Base-by-base conservation (phyloP, 2,888 invertebrate species). In the Ormyrus rosae region DNA sequence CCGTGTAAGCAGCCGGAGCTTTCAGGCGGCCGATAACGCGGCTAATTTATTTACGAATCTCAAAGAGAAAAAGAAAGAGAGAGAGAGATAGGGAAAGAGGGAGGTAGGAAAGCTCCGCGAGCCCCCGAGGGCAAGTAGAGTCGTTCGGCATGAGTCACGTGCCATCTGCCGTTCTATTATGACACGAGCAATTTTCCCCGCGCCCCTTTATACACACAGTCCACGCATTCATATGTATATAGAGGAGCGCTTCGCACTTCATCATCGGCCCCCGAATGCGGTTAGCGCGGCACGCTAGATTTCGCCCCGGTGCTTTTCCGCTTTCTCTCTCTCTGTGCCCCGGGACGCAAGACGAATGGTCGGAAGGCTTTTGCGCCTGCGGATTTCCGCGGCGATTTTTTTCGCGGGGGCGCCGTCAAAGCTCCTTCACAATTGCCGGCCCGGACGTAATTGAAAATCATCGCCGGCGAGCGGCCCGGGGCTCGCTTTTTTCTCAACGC, bases 21-120 rank as follows among this genome's bases (percentile, higher is more conserved):
- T 48, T 19, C 5, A 13, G 55, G 34, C 53, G 34, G 6, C 87
- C 85, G 88, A 89, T 90, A 88, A 86, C 85, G 34, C 34, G 84
- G 83, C 87, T 90, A 90, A 90, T 90, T 90, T 90, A 90, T 90
- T 90, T 89, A 90, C 85, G 87, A 88, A 88, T 85, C 85, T 4
- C 3, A 34, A 34, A 34, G 34, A 34, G 34, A 34, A 4, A 34
- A 83, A 70, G 53, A 56, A 34, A 64, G 77, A 34, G 19, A 19
- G 19, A 19, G 19, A 19, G 19, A 19, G 19, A 19, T 19, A 19
- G 19, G 19, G 1, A 19, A 19, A 34, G 84, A 70, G 53, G 61
- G 46, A 64, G 77, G 78, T 78, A 69, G 72, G 82, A 80, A 79
- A 81, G 83, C 8, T n/a, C 10, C 6, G 9, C 19, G 51, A n/a